Evolutionary conservation across 2,797 vertebrate genomes (phyloP).

Genomic region (Lacerta bilineata): DNA sequence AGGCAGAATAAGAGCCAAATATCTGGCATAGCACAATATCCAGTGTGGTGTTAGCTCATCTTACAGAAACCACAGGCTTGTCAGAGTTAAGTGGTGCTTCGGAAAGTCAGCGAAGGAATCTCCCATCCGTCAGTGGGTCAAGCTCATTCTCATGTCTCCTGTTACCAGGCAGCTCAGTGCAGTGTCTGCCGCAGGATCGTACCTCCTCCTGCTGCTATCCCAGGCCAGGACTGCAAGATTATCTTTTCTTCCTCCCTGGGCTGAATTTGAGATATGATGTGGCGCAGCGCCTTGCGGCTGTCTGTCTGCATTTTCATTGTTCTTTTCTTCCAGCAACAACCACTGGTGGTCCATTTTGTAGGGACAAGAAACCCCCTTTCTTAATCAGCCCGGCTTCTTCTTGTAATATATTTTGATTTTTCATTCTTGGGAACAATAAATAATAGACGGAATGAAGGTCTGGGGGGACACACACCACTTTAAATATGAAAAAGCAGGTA

Average conservation of each 20-base stretch:
- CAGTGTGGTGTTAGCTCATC: constrained; percentile 36
- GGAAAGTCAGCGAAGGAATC: constrained; percentile 19
- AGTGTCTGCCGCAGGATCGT: background rate
- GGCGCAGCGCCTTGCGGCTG: background rate
- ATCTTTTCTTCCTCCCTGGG: background rate
- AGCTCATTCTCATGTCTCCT: background rate
- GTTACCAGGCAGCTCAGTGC: background rate
- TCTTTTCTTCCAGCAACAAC: background rate
- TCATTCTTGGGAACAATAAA: background rate
- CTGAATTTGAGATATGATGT: background rate
- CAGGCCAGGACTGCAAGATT: background rate
- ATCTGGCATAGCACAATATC: constrained; percentile 59
- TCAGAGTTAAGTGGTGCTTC: constrained; percentile 31
- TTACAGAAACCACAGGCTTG: constrained; percentile 5
- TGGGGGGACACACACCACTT: too few species aligned
- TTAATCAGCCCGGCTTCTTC: background rate
- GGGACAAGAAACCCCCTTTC: background rate
- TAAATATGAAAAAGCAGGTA: too few species aligned
- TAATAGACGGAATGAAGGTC: background rate
- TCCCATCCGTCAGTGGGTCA: constrained; percentile 2
- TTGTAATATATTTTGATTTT: background rate
- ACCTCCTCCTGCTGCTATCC: background rate
- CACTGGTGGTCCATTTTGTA: background rate
- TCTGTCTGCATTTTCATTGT: background rate
- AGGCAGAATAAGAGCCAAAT: constrained; percentile 57